Base-by-base conservation (phyloP, 2,888 invertebrate genomes). In the Trichacis sp. region DNA sequence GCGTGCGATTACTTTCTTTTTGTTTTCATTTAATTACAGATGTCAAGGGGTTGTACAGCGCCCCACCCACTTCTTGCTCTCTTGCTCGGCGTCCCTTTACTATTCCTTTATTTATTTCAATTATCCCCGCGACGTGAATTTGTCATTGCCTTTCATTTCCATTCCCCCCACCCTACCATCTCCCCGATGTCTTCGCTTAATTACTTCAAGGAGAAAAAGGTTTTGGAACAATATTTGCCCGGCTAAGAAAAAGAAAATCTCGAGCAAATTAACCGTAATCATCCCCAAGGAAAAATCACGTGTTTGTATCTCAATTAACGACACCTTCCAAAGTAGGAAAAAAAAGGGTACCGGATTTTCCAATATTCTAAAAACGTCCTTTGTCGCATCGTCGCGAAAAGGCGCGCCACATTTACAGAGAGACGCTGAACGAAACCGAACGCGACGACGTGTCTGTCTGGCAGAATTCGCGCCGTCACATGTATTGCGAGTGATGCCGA, bases 11-110 rank as follows among this genome's bases (percentile, higher is more conserved):
- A 82, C 81, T 82, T 82, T 81, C 79, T 79, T 82, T 81, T 83
- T 83, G 83, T 83, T 83, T 83, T 83, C 81, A 79, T 82, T 83
- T 83, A 83, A 83, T 83, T 83, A 83, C 82, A 79, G 83, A 83
- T 82, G 82, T 83, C 82, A 83, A 83, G 83, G 81, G 83, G 81
- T 82, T 82, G 80, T 75, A 77, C 75, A 72, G 70, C 64, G 70
- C 69, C 69, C 68, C 70, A 70, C 67, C 62, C 67, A 51, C 63
- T 66, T 59, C 68, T 67, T 63, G 69, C 62, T 53, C 70, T 59
- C 65, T 57, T 64, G 48, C 72, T 69, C 64, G 65, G 72, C 75
- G 63, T 73, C 73, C 75, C 77, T 80, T 78, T 76, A 79, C 81
- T 82, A 83, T 83, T 83, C 78, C 80, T 82, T 82, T 83, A 82